Evolutionary conservation across 2,888 invertebrate species (phyloP), one percentile per base, ranked within the genome.

Genomic region (Tiliacea aurago): DNA sequence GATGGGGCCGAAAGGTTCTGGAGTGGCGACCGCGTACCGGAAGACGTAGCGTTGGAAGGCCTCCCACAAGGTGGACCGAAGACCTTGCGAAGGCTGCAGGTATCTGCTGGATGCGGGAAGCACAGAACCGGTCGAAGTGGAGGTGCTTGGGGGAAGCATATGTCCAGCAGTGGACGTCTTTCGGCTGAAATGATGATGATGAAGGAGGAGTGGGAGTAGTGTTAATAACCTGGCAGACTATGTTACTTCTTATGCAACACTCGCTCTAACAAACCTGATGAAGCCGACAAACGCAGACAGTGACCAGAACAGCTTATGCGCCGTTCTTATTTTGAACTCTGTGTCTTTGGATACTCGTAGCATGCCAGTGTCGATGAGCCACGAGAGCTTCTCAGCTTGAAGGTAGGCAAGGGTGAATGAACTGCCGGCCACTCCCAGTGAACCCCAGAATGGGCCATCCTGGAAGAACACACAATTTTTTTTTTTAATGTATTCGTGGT

Each of bases 321-420:
- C 96, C 43, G 97, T 97, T 88, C 97, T 97, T 96, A 98, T 97
- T 86, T 93, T 95, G 68, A 95, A 95, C 41, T 97, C 96, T 78
- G 97, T 93, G 37, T 97, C 94, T 56, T 96, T 95, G 70, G 97
- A 92, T 9, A 98, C 94, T 64, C 93, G 89, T 20, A 98, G 87
- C 64, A 98, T 93, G 80, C 97, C 97, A 69, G 97, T 97, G 92
- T 98, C 98, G 0, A 98, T 97, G 43, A 98, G 96, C 98, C 98
- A 99, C 61, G 98, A 97, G 43, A 98, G 95, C 93, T 99, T 98
- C 92, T 99, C 99, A 37, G 98, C 96, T 15, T 98, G 98, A 84
- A 98, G 97, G 93, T 97, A 99, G 13, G 98, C 91, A 84, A 98
- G 97, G 81, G 98, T 98, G 43, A 98, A 97, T 43, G 97, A 89